Base-by-base conservation (phyloP, 1,140 invertebrate species). In the Drosophila azteca region DNA sequence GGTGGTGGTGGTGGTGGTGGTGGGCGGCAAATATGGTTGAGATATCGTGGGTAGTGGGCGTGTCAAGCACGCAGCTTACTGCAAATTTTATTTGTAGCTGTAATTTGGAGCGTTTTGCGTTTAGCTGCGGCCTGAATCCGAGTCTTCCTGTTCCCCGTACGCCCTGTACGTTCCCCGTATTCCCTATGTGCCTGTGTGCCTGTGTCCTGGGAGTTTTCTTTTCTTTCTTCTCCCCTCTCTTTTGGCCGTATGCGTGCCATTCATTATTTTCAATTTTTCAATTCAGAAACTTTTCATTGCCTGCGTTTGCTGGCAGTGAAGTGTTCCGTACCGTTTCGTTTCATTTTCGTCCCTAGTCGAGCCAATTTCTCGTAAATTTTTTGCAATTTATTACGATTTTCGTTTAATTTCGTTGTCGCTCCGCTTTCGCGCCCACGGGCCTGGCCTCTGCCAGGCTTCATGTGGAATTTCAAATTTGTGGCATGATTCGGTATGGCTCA, bases 211-310 rank as follows among this genome's bases (percentile, higher is more conserved):
- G 29, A 51, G 45, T n/a, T 31, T 45, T 49, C 44, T 48, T 39
- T 7, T 26, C 31, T 29, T 17, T 57, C 35, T 5, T 11, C 35
- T 39, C 11, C 35, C 35, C 35, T 39, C 35, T 39, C 11, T 55
- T 60, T 66, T 44, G 24, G 29, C 46, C 70, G 58, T 55, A 61
- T 77, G 63, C 61, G 54, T 88, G 66, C 69, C 79, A 87, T 88
- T 83, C 84, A 87, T 88, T 87, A 88, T 79, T 79, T 88, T 87
- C 79, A 79, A 87, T 87, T 87, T 87, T 84, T 79, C 79, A 87
- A 87, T 88, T 79, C 83, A 77, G 15, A 83, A 87, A 82, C 57
- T 88, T 87, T 85, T 50, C 73, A 76, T 63, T 60, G 70, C 67
- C 51, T 51, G 65, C 35, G 3, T 39, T 45, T 61, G 58, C 63